Percentiles rank a stretch among this genome's conserved stretches.
Evolutionary conservation across 1,140 invertebrate genomes (phyloP).

Genomic region (Drosophila navojoa): DNA sequence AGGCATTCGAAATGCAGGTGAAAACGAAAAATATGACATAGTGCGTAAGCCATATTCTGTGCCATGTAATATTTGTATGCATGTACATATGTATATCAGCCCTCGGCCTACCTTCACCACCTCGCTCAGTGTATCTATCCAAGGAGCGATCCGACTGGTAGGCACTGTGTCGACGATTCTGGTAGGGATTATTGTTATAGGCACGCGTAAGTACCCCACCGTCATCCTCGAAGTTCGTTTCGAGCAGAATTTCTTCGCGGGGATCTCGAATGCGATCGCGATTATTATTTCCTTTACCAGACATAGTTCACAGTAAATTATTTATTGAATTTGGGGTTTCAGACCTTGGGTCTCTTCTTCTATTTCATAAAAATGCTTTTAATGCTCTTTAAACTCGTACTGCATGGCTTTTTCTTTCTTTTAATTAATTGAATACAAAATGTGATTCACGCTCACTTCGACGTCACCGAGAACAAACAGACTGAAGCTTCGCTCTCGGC

Average conservation of each 20-base stretch:
- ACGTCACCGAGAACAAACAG: conserved; percentile 22
- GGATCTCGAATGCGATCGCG: conserved; percentile 80
- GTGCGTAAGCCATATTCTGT: conserved; percentile 18
- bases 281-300: conserved; percentile 62
- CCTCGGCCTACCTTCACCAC: conserved; percentile 71
- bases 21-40: conserved; percentile 17
- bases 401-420: conserved; percentile 25
- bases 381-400: conserved; percentile 25
- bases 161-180: conserved; percentile 66
- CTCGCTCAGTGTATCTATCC: conserved; percentile 82
- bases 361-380: conserved; percentile 11
- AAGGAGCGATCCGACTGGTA: conserved; percentile 81
- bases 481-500: conserved; percentile 21
- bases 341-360: neutral
- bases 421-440: conserved; percentile 26
- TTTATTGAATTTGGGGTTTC: conserved; percentile 20
- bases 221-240: conserved; percentile 84
- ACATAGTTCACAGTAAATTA: conserved; percentile 58
- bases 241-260: conserved; percentile 81
- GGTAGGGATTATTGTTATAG: conserved; percentile 78
- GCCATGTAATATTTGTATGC: conserved; percentile 1
- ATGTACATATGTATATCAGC: neutral
- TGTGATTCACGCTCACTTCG: conserved; percentile 38
- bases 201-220: conserved; percentile 79
- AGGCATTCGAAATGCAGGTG: neutral